phyloP scores from a whole-genome alignment of 2,888 invertebrate genomes.

The Aphidius colemani region DNA sequence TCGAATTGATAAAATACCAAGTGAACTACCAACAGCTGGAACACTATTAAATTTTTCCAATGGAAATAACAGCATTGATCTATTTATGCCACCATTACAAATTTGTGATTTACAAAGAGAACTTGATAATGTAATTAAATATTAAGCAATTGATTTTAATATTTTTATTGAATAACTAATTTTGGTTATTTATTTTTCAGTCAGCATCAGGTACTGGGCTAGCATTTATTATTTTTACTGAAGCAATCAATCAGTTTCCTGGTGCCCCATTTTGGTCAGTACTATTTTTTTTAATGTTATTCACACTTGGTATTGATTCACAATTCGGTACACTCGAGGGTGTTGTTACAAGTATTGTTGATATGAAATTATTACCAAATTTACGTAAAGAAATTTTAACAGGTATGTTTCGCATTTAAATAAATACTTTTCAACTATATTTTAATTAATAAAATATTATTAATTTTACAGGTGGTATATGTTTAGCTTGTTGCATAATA shows the following conservation, averaged over 20 bases:
- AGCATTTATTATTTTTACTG: constrained; percentile 96
- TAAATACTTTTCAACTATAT: neutral
- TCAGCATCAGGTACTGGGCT: constrained; percentile 95
- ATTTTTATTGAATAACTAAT: neutral
- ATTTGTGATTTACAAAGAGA: constrained; percentile 85
- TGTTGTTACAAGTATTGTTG: constrained; percentile 92
- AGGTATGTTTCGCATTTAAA: constrained; percentile 61
- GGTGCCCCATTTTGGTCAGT: constrained; percentile 96
- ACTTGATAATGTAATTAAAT: constrained; percentile 78
- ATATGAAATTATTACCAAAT: constrained; percentile 92
- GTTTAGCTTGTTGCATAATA: constrained; percentile 78
- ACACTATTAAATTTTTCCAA: constrained; percentile 63
- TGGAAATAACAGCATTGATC: constrained; percentile 64
- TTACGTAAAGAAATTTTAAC: constrained; percentile 87
- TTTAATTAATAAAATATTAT: neutral
- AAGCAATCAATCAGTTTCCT: constrained; percentile 97
- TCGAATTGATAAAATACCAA: constrained; percentile 61
- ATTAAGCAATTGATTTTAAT: neutral
- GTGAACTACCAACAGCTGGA: constrained; percentile 65
- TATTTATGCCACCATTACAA: constrained; percentile 72
- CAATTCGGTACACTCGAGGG: constrained; percentile 96
- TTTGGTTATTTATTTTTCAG: constrained; percentile 62
- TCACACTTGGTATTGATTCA: constrained; percentile 94
- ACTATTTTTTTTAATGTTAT: constrained; percentile 94
- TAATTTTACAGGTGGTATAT: constrained; percentile 65